phyloP scores from a whole-genome alignment of 2,113 vertebrate species.

The Piaya cayana region DNA sequence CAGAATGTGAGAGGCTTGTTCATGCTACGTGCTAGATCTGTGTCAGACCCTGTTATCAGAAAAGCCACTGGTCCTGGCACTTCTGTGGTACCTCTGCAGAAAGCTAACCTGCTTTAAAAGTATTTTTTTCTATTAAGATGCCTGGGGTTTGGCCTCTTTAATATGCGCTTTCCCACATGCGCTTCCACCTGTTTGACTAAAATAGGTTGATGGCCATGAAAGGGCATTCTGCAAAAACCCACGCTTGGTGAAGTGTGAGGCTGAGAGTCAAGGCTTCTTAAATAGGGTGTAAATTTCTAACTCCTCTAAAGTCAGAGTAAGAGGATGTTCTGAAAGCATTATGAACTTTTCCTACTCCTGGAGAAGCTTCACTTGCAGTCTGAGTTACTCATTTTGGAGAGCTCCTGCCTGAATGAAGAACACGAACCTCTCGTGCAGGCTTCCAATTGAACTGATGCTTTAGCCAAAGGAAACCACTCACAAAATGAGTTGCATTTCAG shows the following conservation, averaged over 20 bases:
- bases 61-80: constrained; percentile 30
- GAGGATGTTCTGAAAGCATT: constrained; percentile 44
- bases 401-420: constrained; percentile 72
- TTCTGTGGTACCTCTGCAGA: constrained; percentile 55
- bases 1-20: constrained; percentile 64
- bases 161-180: background rate
- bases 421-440: constrained; percentile 60
- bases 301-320: constrained; percentile 57
- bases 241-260: constrained; percentile 28
- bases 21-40: constrained; percentile 12
- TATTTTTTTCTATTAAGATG: background rate
- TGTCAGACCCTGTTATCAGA: constrained; percentile 26
- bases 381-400: constrained; percentile 72
- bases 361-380: constrained; percentile 77
- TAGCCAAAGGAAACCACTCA: constrained; percentile 60
- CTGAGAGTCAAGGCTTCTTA: constrained; percentile 59
- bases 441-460: constrained; percentile 58
- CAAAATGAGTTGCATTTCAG: constrained; percentile 55
- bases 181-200: constrained; percentile 62
- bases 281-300: constrained; percentile 28
- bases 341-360: constrained; percentile 62
- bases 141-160: background rate
- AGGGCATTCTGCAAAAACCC: constrained; percentile 45
- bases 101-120: constrained; percentile 37
- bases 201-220: background rate